Evolutionary conservation across 2,888 invertebrate genomes (phyloP).

Genomic region (Dolichopus griseipennis): DNA sequence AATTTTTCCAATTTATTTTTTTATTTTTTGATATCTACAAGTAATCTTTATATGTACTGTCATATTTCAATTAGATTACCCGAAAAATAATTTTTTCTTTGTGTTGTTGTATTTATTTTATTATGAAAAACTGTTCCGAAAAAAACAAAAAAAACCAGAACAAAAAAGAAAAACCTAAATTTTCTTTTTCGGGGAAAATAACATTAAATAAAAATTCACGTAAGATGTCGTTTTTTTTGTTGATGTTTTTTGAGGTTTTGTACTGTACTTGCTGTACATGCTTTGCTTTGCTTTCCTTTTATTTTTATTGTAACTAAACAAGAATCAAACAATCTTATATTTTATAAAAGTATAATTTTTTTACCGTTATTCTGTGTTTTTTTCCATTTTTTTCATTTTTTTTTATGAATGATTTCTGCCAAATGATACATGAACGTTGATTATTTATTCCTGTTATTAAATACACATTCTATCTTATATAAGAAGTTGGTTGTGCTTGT

Average conservation of each 20-base stretch:
- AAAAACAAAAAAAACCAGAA: no score
- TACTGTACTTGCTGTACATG: neutral
- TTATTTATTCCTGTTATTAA: neutral
- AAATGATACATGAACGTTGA: neutral
- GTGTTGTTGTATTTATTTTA: no score
- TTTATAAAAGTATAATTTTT: neutral
- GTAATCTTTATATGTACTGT: no score
- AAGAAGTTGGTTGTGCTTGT: neutral
- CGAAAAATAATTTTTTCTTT: no score
- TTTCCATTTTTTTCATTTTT: neutral
- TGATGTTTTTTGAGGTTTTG: neutral
- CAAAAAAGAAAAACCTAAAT: neutral
- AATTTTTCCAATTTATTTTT: no score
- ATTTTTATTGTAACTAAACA: neutral
- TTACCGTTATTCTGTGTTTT: no score
- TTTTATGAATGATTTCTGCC: slow-evolving; percentile 4
- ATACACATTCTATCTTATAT: neutral
- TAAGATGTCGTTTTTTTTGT: neutral
- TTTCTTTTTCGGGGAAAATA: neutral
- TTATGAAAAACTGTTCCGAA: no score
- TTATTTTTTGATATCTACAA: no score
- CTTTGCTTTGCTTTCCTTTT: no score
- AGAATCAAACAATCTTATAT: neutral
- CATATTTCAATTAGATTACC: no score
- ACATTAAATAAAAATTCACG: slow-evolving; percentile 6